Evolutionary conservation across 1,140 invertebrate species (phyloP), one percentile per base, ranked within the genome.

Genomic region (Drosophila baimaii): DNA sequence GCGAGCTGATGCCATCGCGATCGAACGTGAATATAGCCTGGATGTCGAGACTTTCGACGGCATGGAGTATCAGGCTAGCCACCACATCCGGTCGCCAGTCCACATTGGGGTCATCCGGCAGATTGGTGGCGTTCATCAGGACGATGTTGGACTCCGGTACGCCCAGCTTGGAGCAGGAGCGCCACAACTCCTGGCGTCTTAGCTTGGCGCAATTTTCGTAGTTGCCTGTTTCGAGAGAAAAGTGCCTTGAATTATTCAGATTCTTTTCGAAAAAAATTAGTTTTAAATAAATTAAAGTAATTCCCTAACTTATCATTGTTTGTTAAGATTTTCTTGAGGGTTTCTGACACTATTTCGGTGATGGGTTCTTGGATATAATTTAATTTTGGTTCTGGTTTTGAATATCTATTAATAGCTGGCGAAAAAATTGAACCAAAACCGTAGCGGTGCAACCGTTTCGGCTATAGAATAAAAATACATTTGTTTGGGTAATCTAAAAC

Each of bases 21-120:
- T 99, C 98, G 93, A 99, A 99, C 35, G 98, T 98, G 43, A 99
- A 94, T 56, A 98, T 93, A 21, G 96, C 95, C 83, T 97, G 95
- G 82, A 98, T 96, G 90, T 95, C 94, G 61, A 96, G 93, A 44
- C 93, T 93, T 92, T 96, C 95, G 54, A 97, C 92, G 47, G 95
- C 93, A 47, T 96, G 94, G 29, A 95, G 92, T 82, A 98, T 94
- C 52, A 95, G 93, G 46, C 95, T 94, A 15, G 95, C 94, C 47
- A 98, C 93, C 15, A 95, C 91, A 69, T 96, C 95, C 43, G 94
- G 93, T 47, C 95, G 95, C 97, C 98, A 98, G 55, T 94, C 93
- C 12, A 93, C 92, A 52, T 93, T 93, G 31, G 95, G 95, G 92
- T 95, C 94, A 93, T 99, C 98, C 73, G 94, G 94, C 81, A 98